phyloP scores from a whole-genome alignment of 2,113 vertebrate species.

The Amphilophus citrinellus region DNA sequence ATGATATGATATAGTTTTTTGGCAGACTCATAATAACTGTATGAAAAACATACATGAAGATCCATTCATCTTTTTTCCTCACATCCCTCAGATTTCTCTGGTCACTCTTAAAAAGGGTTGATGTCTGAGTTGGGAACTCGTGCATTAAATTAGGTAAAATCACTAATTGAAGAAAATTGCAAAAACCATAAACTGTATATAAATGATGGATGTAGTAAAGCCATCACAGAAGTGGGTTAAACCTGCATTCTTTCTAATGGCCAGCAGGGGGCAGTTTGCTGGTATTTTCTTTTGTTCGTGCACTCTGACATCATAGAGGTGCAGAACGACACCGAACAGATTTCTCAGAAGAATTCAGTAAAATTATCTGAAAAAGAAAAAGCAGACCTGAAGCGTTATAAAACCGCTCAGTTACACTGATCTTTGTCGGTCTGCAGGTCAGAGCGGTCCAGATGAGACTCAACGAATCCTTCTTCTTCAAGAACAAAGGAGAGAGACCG shows the following conservation, averaged over 20 bases:
- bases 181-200: no score
- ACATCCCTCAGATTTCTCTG: fast-evolving
- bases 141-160: no score
- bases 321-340: fast-evolving
- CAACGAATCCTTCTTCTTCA: slow-evolving; percentile 85
- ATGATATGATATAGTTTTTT: background rate
- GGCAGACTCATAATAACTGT: no score
- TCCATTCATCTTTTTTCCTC: background rate
- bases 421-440: slow-evolving; percentile 48
- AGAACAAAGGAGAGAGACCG: slow-evolving; percentile 73
- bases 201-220: no score
- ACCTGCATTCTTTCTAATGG: no score
- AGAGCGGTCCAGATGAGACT: slow-evolving; percentile 79
- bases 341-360: background rate
- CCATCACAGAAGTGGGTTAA: no score
- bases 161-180: no score
- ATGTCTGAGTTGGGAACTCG: no score
- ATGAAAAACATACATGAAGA: background rate
- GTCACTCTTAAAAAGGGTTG: background rate
- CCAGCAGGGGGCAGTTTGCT: no score
- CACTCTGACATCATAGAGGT: background rate
- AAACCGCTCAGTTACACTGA: background rate
- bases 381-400: background rate
- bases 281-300: no score
- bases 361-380: background rate